Percentiles rank a stretch among this genome's conserved stretches.
Evolutionary conservation across 2,888 invertebrate genomes (phyloP).

Genomic region (Drosophila buzzatii): DNA sequence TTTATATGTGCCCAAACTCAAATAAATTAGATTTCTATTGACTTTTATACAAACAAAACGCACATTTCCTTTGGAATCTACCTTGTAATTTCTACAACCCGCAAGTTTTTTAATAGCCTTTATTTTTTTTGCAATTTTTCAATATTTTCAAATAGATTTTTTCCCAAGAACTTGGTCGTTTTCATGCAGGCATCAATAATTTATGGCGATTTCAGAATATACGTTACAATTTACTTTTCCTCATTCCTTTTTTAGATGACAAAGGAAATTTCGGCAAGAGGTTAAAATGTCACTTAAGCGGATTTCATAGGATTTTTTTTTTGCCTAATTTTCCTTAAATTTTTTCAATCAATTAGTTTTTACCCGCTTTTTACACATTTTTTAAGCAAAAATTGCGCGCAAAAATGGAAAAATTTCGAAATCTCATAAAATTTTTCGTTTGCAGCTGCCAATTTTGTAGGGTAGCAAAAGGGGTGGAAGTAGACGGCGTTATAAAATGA

Average conservation of each 20-base stretch:
- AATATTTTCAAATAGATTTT: constrained; percentile 44
- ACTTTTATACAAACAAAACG: neutral
- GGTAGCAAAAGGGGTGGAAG: constrained; percentile 67
- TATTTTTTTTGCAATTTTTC: constrained; percentile 30
- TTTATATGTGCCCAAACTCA: neutral
- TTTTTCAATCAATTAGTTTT: constrained; percentile 54
- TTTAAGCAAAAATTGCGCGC: constrained; percentile 65
- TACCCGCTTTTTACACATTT: constrained; percentile 47
- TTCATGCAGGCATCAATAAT: constrained; percentile 71
- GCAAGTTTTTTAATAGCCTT: constrained; percentile 47
- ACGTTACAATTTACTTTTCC: constrained; percentile 58
- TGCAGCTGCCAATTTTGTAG: constrained; percentile 61
- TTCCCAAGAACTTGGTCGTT: constrained; percentile 32
- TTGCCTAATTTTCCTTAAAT: constrained; percentile 4
- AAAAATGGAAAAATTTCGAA: constrained; percentile 31
- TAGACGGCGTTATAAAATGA: constrained; percentile 50
- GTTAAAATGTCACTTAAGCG: constrained; percentile 80
- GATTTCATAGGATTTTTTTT: constrained; percentile 51
- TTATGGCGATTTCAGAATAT: constrained; percentile 45
- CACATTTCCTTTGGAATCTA: neutral
- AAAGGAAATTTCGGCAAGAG: constrained; percentile 55
- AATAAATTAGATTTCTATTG: neutral
- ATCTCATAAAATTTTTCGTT: constrained; percentile 8
- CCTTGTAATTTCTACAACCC: constrained; percentile 21
- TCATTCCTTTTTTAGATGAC: neutral